phyloP scores from a whole-genome alignment of 2,888 invertebrate genomes.

The Bellardia pandia region DNA sequence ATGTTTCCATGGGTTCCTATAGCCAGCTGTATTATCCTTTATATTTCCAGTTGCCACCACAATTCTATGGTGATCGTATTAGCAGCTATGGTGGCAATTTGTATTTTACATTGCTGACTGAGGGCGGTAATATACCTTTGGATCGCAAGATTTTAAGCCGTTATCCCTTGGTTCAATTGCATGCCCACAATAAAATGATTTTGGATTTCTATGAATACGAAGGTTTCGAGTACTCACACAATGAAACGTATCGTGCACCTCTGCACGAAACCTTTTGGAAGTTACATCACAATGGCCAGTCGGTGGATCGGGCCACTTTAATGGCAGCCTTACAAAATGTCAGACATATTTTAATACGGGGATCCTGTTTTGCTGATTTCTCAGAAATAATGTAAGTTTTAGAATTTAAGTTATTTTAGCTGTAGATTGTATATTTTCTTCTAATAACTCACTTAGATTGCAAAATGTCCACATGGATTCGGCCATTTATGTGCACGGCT shows the following conservation, averaged over 20 bases:
- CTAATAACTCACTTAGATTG: conserved; percentile 84
- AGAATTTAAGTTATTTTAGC: conserved; percentile 19
- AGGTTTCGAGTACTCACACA: conserved; percentile 83
- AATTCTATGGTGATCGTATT: conserved; percentile 94
- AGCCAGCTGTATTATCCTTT: conserved; percentile 82
- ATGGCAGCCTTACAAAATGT: conserved; percentile 97
- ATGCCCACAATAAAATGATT: conserved; percentile 89
- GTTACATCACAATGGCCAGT: conserved; percentile 83
- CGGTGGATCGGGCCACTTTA: conserved; percentile 90
- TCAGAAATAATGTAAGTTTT: conserved; percentile 86
- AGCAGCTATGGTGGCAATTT: conserved; percentile 96
- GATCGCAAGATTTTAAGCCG: conserved; percentile 86
- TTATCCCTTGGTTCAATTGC: conserved; percentile 93
- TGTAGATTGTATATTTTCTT: background rate
- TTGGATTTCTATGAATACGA: conserved; percentile 89
- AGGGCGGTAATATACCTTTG: conserved; percentile 86
- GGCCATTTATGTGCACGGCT: conserved; percentile 88
- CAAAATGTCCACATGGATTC: conserved; percentile 93
- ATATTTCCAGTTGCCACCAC: conserved; percentile 87
- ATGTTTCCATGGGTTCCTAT: conserved; percentile 83
- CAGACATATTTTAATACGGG: conserved; percentile 91
- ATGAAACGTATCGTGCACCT: conserved; percentile 86
- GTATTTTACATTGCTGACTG: conserved; percentile 90
- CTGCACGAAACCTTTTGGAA: conserved; percentile 93
- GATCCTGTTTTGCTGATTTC: conserved; percentile 87